Evolutionary conservation across 2,888 invertebrate species (phyloP), one percentile per base, ranked within the genome.

Genomic region (Diarsia brunnea): DNA sequence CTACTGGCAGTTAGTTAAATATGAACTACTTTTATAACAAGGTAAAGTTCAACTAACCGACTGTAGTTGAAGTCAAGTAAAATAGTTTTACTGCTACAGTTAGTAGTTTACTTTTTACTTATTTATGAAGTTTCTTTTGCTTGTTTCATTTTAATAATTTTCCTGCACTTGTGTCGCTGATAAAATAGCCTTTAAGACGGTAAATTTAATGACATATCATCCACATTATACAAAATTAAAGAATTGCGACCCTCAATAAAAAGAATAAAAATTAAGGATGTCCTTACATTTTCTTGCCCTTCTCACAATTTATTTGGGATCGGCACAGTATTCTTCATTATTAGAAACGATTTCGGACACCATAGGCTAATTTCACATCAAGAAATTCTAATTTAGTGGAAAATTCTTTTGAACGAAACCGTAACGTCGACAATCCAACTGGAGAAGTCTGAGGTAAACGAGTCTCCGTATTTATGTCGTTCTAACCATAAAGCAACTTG

Each of bases 1-100:
- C 77, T 60, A 49, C 27, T n/a, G 55, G 69, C 60, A 79, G 74
- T 82, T 83, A 84, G 81, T 86, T 86, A 86, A 79, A 78, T 72
- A 79, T 86, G 78, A 80, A 86, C 78, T 80, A 84, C 51, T 72
- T 82, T 74, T 71, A 73, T 73, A 84, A 82, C 84, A 78, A 82
- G 86, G 58, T 55, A 75, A 86, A 82, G 86, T 84, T 84, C 19
- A 63, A 64, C 69, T 82, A 69, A 86, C 73, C 78, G 72, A 31
- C 24, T 19, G 24, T 73, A 73, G 68, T 76, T 73, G 72, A 74
- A 78, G 73, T 78, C 65, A 72, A 75, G 75, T 47, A 43, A 82
- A 67, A 67, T 61, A 80, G 73, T 80, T 84, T 66, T 64, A 70
- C 68, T 45, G 68, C 77, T 27, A 66, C 27, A 60, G 69, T 83